These are phyloP conservation scores for Colostygia pectinataria DNA, from an alignment of 2,888 invertebrate genomes.

Conservation along the genomic window DNA sequence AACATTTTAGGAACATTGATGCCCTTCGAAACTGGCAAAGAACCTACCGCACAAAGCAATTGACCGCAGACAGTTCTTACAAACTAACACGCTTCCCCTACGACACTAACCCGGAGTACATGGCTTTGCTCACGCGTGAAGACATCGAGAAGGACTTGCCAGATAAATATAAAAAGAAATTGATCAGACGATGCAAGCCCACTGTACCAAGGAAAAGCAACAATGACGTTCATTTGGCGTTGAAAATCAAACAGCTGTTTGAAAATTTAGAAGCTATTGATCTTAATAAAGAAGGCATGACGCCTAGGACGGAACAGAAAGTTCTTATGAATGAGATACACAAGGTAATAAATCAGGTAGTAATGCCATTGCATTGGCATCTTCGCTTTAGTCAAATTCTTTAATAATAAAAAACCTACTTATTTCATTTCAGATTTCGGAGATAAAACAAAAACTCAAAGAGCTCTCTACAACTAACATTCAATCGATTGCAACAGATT, in stretches of 20 bases:
- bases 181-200: conserved; percentile 54
- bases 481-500: conserved; percentile 49
- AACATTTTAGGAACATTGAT: conserved; percentile 58
- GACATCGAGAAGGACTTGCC: conserved; percentile 75
- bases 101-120: conserved; percentile 82
- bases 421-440: conserved; percentile 73
- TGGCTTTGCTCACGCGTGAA: conserved; percentile 74
- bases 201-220: conserved; percentile 61
- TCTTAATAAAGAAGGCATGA: conserved; percentile 61
- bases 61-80: conserved; percentile 42
- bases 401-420: conserved; percentile 15
- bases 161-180: conserved; percentile 64
- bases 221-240: conserved; percentile 65
- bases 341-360: conserved; percentile 64
- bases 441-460: conserved; percentile 80
- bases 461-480: conserved; percentile 66
- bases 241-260: conserved; percentile 72
- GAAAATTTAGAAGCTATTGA: conserved; percentile 72
- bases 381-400: too few relatives aligned
- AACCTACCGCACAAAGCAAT: conserved; percentile 56
- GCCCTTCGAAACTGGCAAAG: conserved; percentile 81
- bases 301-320: conserved; percentile 81
- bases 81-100: conserved; percentile 68
- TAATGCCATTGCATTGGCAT: too few relatives aligned
- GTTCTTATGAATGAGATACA: conserved; percentile 81